phyloP scores from a whole-genome alignment of 1,140 invertebrate species.

The Yoshiicerus persimilis region DNA sequence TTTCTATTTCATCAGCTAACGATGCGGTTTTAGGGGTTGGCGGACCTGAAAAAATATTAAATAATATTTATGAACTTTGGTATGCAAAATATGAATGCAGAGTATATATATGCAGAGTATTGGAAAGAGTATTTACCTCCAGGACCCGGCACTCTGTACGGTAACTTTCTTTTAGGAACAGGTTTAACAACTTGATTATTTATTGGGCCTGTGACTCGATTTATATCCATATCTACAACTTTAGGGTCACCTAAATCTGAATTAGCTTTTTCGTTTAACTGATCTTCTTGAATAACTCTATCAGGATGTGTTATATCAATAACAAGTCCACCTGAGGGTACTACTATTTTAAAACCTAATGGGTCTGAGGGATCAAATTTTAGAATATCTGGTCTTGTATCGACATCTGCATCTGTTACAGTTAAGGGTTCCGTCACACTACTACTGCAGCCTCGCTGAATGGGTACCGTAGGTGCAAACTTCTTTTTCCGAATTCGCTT shows the following conservation, averaged over 20 bases:
- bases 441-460: background rate
- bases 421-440: background rate
- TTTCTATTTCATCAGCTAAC: slow-evolving; percentile 29
- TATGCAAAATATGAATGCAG: too few species aligned
- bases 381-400: slow-evolving; percentile 5
- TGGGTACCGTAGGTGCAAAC: background rate
- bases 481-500: background rate
- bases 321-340: background rate
- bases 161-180: background rate
- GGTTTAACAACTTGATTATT: background rate
- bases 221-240: background rate
- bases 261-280: background rate
- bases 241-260: background rate
- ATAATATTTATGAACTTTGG: background rate
- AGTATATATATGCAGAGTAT: background rate
- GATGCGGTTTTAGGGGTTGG: background rate
- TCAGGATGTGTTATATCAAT: background rate
- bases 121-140: background rate
- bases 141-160: slow-evolving; percentile 26
- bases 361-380: slow-evolving; percentile 28
- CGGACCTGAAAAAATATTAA: background rate
- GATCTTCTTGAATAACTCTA: background rate
- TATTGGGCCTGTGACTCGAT: background rate
- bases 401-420: background rate
- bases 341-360: slow-evolving; percentile 23